Evolutionary conservation across 2,113 vertebrate genomes (phyloP).

Genomic region (Pedionomus torquatus): DNA sequence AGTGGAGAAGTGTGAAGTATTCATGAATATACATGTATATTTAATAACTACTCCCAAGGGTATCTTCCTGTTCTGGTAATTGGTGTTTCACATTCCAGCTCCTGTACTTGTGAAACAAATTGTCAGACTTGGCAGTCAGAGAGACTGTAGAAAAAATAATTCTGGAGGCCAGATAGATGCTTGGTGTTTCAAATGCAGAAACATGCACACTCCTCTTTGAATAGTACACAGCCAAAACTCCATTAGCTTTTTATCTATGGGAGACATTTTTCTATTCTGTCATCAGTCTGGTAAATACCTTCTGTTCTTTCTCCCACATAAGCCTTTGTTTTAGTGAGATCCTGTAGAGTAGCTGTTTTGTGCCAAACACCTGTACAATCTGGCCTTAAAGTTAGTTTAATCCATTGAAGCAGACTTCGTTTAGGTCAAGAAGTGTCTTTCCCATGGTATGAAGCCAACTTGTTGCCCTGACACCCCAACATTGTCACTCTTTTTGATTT

Average conservation of each 20-base stretch:
- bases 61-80: neutral
- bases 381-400: neutral
- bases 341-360: neutral
- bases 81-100: neutral
- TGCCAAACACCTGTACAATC: conserved; percentile 1
- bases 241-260: neutral
- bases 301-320: neutral
- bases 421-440: neutral
- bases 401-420: neutral
- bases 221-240: neutral
- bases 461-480: neutral
- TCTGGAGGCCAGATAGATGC: neutral
- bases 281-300: neutral
- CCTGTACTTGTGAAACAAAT: neutral
- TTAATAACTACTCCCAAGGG: conserved; percentile 17
- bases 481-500: neutral
- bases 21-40: conserved; percentile 37
- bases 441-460: neutral
- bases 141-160: neutral
- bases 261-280: neutral
- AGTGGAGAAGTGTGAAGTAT: conserved; percentile 47
- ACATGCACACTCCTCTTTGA: rapidly evolving
- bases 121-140: neutral
- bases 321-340: neutral
- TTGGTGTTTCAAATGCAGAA: neutral